phyloP scores from a whole-genome alignment of 2,113 vertebrate genomes.

The Mus musculus region DNA sequence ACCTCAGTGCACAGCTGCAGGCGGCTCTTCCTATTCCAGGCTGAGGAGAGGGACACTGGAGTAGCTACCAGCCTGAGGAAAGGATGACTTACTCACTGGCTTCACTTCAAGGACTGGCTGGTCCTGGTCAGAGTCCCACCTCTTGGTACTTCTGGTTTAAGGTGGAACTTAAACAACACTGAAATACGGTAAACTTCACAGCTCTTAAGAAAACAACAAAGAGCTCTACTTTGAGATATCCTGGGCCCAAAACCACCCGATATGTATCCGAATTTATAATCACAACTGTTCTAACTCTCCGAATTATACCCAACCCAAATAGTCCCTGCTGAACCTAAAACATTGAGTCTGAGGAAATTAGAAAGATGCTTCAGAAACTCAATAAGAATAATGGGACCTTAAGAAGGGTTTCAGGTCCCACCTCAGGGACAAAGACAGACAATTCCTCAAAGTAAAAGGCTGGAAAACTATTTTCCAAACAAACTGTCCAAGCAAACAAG shows the following conservation, averaged over 20 bases:
- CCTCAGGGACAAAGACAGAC: no score
- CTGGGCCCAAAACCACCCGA: not conserved
- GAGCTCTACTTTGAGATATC: constrained; percentile 3
- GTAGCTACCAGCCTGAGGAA: not conserved
- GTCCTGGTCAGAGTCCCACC: not conserved
- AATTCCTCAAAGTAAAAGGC: no score
- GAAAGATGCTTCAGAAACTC: not conserved
- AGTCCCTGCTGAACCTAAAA: not conserved
- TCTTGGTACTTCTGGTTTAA: not conserved
- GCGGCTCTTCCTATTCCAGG: not conserved
- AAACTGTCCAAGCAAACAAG: no score
- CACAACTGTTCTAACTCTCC: not conserved
- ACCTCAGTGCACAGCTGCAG: not conserved
- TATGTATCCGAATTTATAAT: not conserved
- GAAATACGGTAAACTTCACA: not conserved
- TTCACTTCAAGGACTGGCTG: not conserved
- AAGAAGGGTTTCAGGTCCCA: not conserved
- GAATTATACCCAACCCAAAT: not conserved
- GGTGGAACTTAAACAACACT: not conserved
- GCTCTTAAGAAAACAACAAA: not conserved
- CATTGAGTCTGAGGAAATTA: not conserved
- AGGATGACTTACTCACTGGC: not conserved
- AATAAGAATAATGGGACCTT: not conserved
- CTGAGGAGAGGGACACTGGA: not conserved
- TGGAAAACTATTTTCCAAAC: no score